Evolutionary conservation across 30 jellyfish, hydroid and myxozoan genomes (phyloP).

Genomic region (Turritopsis rubra): DNA sequence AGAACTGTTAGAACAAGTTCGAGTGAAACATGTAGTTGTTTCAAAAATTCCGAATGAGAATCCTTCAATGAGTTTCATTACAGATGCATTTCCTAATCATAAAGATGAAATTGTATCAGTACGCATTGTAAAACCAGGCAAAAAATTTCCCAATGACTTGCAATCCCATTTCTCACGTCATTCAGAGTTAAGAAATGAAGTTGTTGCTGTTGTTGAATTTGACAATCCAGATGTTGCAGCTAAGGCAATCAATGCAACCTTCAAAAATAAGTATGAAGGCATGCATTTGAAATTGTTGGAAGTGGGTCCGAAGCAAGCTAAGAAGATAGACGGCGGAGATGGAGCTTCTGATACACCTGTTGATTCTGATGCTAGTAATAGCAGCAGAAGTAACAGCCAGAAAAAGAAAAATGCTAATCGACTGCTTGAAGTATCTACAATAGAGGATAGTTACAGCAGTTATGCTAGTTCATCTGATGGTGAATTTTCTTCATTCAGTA

Average conservation of each 20-base stretch:
- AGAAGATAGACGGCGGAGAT: slow-evolving; percentile 46
- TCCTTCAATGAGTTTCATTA: slow-evolving; percentile 79
- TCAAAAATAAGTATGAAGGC: slow-evolving; percentile 48
- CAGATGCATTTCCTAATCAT: slow-evolving; percentile 56
- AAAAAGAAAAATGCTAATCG: slow-evolving; percentile 44
- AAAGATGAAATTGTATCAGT: slow-evolving; percentile 73
- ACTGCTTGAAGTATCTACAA: slow-evolving; percentile 12
- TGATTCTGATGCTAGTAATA: slow-evolving; percentile 48
- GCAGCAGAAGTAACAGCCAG: slow-evolving; percentile 44
- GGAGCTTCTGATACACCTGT: slow-evolving; percentile 65
- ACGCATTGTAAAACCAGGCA: slow-evolving; percentile 75
- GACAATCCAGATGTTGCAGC: slow-evolving; percentile 81
- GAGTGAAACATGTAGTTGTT: slow-evolving; percentile 77
- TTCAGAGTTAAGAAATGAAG: slow-evolving; percentile 66
- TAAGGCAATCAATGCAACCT: slow-evolving; percentile 40
- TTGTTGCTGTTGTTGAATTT: slow-evolving; percentile 91
- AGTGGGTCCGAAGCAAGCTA: slow-evolving; percentile 78
- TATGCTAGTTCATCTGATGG: slow-evolving; percentile 82
- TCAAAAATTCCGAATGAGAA: slow-evolving; percentile 79
- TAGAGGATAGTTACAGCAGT: slow-evolving; percentile 54
- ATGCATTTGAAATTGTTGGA: slow-evolving; percentile 42
- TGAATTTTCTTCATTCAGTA: slow-evolving; percentile 67
- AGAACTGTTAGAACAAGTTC: slow-evolving; percentile 80
- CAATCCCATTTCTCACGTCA: slow-evolving; percentile 94
- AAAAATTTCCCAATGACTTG: slow-evolving; percentile 80